Conservation (phyloP, 2,113 vertebrate genomes). For the Festucalex cinctus region DNA sequence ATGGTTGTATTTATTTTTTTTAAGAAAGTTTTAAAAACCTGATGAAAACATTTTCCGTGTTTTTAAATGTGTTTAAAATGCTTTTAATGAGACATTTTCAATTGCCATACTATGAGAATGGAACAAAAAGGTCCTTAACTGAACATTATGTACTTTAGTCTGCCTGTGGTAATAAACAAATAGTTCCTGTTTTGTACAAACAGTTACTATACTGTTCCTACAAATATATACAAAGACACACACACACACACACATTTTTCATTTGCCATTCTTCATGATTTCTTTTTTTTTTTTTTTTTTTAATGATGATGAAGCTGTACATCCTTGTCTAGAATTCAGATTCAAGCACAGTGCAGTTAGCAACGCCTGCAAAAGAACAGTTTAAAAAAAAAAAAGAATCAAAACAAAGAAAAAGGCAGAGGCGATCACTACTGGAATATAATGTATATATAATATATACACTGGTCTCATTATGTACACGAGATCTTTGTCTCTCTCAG, state of each 20-base stretch:
- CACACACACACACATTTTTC: constrained; percentile 5
- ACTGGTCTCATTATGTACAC: constrained; percentile 76
- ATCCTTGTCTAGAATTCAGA: constrained; percentile 74
- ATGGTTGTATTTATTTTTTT: no score
- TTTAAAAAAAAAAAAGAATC: constrained; percentile 16
- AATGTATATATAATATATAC: constrained; percentile 66
- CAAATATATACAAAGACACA: constrained; percentile 35
- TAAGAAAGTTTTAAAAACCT: no score
- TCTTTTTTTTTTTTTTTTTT: constrained; percentile 55
- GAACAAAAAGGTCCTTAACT: no score
- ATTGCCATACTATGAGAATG: no score
- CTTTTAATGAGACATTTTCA: no score
- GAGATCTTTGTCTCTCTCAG: constrained; percentile 59
- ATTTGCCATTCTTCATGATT: constrained; percentile 54
- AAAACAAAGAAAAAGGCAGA: constrained; percentile 66
- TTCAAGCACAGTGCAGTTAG: constrained; percentile 81
- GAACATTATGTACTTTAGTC: no score
- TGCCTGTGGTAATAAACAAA: no score
- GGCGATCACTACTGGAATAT: constrained; percentile 70
- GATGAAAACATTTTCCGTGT: no score
- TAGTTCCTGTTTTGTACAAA: no score
- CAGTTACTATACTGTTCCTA: no score
- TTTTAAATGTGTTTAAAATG: no score
- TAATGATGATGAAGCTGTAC: constrained; percentile 72
- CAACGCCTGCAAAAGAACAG: constrained; percentile 73